Conservation (phyloP, 1,140 invertebrate species). For the Latrodectus geometricus region DNA sequence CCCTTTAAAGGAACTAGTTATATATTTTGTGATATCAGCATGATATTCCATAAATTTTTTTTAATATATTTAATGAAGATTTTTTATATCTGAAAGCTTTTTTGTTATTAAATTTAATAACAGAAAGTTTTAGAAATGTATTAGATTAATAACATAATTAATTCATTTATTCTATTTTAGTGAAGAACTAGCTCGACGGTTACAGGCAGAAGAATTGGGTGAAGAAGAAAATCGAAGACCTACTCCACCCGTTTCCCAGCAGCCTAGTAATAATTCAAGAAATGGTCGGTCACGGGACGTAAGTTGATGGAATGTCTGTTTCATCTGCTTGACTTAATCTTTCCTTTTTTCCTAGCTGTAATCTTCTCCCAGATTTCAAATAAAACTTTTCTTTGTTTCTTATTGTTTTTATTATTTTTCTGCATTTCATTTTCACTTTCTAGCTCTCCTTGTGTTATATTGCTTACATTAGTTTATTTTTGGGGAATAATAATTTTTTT, state of each 20-base stretch:
- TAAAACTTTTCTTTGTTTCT: slow-evolving; percentile 8
- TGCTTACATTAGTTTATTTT: not conserved
- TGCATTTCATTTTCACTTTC: not conserved
- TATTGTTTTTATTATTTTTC: not conserved
- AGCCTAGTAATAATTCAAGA: not conserved
- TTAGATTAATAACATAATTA: too few species aligned
- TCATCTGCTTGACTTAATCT: not conserved
- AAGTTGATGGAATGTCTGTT: slow-evolving; percentile 14
- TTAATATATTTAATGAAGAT: too few species aligned
- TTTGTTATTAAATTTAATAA: too few species aligned
- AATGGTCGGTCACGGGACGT: slow-evolving; percentile 19
- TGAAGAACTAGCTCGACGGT: slow-evolving; percentile 69
- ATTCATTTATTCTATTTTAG: slow-evolving; percentile 65
- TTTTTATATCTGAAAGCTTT: too few species aligned
- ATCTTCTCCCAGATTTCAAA: not conserved
- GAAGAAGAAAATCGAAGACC: slow-evolving; percentile 18
- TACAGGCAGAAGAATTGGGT: slow-evolving; percentile 70
- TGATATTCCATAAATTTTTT: too few species aligned
- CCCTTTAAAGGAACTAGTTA: too few species aligned
- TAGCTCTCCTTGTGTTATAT: not conserved
- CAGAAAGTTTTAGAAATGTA: too few species aligned
- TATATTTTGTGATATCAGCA: too few species aligned
- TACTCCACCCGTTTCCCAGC: not conserved
- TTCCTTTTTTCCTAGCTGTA: not conserved
- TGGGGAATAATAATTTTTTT: too few species aligned